These are phyloP conservation scores for Porites lobata DNA, from an alignment of 92 coral and sea anemone genomes.

Conservation along the genomic window DNA sequence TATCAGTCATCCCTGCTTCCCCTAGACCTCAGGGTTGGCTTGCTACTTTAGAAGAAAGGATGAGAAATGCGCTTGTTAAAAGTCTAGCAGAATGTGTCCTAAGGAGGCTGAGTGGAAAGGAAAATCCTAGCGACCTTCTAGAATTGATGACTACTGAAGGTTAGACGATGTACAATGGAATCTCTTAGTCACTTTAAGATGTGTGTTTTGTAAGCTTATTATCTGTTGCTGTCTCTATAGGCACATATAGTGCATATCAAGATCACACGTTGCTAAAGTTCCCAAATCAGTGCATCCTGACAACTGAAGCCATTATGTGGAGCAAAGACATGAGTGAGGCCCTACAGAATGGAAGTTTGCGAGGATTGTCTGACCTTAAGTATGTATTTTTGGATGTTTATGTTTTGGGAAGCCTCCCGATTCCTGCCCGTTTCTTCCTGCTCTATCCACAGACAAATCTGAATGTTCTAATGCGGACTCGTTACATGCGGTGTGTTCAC, in stretches of 20 bases:
- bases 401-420: too few relatives aligned
- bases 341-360: slow-evolving; percentile 62
- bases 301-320: slow-evolving; percentile 87
- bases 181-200: too few relatives aligned
- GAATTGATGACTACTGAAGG: slow-evolving; percentile 21
- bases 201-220: not conserved
- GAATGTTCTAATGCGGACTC: too few relatives aligned
- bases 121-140: slow-evolving; percentile 13
- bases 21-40: slow-evolving; percentile 93
- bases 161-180: not conserved
- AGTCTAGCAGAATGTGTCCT: slow-evolving; percentile 81
- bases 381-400: slow-evolving; percentile 10
- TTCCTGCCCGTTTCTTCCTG: too few relatives aligned
- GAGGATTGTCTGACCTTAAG: slow-evolving; percentile 70
- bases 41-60: slow-evolving; percentile 75
- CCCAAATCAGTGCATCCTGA: slow-evolving; percentile 88
- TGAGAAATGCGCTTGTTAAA: slow-evolving; percentile 83
- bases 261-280: slow-evolving; percentile 72
- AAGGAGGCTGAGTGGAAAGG: slow-evolving; percentile 34
- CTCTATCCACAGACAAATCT: too few relatives aligned
- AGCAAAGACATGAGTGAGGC: slow-evolving; percentile 70
- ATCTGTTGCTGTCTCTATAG: not conserved
- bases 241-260: not conserved
- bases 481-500: too few relatives aligned
- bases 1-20: slow-evolving; percentile 80